A percentile compares a stretch with the other conserved stretches of the same genome.
Evolutionary conservation across 2,888 invertebrate genomes (phyloP).

Genomic region (Phaedon cochleariae): DNA sequence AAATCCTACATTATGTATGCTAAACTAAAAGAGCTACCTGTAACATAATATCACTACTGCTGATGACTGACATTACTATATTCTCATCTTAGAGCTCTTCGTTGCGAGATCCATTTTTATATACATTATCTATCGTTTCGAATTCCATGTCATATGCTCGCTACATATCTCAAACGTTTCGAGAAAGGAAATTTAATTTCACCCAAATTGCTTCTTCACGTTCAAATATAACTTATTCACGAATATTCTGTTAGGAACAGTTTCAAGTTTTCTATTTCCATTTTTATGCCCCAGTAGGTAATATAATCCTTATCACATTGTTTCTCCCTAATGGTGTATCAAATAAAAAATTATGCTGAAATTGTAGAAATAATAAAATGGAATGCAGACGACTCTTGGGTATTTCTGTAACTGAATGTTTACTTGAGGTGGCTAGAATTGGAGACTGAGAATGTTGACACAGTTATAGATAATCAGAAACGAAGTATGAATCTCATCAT

Average conservation of each 20-base stretch:
- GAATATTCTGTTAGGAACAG: background rate
- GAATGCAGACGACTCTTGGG: background rate
- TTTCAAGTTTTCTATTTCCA: background rate
- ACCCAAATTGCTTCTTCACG: background rate
- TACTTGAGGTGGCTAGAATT: too few species aligned
- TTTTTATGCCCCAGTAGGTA: background rate
- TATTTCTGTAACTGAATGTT: too few species aligned
- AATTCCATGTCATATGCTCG: background rate
- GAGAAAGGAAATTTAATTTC: background rate
- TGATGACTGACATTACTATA: too few species aligned
- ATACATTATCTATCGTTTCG: background rate
- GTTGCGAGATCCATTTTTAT: background rate
- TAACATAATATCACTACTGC: too few species aligned
- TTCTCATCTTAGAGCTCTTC: too few species aligned
- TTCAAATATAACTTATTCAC: background rate
- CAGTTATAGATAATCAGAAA: too few species aligned
- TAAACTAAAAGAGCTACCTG: too few species aligned
- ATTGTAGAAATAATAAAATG: background rate
- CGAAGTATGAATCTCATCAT: too few species aligned
- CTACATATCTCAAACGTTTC: background rate
- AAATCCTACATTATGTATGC: too few species aligned
- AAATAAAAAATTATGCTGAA: background rate
- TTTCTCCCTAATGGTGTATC: constrained; percentile 21
- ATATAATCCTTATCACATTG: constrained; percentile 23
- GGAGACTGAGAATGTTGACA: too few species aligned